A percentile compares a stretch with the other conserved stretches of the same genome.
phyloP scores from a whole-genome alignment of 2,113 vertebrate genomes.

The Nothocercus nigrocapillus region DNA sequence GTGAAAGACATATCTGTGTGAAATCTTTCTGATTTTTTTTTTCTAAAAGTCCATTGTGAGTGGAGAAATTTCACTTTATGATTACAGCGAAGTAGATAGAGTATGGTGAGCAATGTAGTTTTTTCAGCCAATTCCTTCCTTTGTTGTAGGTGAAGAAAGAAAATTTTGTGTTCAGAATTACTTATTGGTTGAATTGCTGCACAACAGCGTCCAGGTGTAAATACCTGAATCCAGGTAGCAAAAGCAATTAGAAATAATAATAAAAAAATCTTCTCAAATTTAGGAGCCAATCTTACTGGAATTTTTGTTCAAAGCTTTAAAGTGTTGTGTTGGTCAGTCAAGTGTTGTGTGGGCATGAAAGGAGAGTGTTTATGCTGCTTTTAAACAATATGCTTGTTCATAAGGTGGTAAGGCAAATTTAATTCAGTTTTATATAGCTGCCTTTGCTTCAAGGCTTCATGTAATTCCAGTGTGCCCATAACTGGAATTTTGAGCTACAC shows the following conservation, averaged over 20 bases:
- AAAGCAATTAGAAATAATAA: not conserved
- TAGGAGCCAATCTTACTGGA: fast-evolving
- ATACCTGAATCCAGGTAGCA: not conserved
- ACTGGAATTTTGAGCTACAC: not conserved
- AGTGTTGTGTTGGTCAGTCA: not conserved
- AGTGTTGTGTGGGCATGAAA: not conserved
- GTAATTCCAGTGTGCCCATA: not conserved
- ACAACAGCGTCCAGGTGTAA: not conserved
- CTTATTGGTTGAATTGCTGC: not conserved
- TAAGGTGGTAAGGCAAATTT: not conserved
- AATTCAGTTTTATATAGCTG: not conserved
- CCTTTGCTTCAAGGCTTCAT: not conserved
- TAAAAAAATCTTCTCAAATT: not conserved
- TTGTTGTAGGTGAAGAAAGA: fast-evolving
- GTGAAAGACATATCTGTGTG: not conserved
- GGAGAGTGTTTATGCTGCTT: not conserved
- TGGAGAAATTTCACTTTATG: not conserved
- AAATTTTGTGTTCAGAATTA: not conserved
- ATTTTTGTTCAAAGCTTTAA: not conserved
- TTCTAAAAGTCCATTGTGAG: not conserved
- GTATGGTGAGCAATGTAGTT: fast-evolving
- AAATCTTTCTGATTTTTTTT: not conserved
- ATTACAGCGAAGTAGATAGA: not conserved
- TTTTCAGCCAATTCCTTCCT: not conserved
- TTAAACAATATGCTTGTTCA: not conserved